phyloP scores from a whole-genome alignment of 2,888 invertebrate genomes.

The Falcaria lacertinaria region DNA sequence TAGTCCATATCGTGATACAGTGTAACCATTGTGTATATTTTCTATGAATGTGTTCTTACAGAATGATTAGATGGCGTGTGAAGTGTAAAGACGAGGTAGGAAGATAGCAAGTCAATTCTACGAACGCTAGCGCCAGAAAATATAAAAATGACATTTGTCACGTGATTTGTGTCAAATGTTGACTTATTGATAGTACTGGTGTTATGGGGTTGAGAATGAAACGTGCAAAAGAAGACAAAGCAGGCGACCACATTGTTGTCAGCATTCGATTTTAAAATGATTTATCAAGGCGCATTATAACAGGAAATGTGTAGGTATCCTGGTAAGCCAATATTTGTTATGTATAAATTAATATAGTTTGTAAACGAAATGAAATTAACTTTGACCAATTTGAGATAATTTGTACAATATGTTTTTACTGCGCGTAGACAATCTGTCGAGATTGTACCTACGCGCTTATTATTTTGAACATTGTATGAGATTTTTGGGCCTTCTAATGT shows the following conservation, averaged over 20 bases:
- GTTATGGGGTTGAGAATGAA: not conserved
- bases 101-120: not conserved
- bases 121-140: not conserved
- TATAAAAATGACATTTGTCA: not conserved
- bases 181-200: not conserved
- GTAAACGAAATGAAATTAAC: not conserved
- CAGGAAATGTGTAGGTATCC: not conserved
- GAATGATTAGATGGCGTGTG: too few relatives aligned
- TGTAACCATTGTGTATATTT: too few relatives aligned
- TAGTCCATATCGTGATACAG: too few relatives aligned
- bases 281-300: not conserved
- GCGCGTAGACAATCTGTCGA: not conserved
- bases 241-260: not conserved
- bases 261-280: not conserved
- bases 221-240: not conserved
- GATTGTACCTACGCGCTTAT: not conserved
- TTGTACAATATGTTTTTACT: conserved; percentile 1
- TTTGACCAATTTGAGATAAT: conserved; percentile 2
- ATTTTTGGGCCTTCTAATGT: not conserved
- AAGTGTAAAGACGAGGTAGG: too few relatives aligned
- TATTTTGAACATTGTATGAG: not conserved
- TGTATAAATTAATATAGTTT: not conserved
- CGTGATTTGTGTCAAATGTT: not conserved
- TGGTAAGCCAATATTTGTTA: not conserved
- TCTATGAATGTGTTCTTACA: too few relatives aligned